Evolutionary conservation across 2,888 invertebrate genomes (phyloP).

Genomic region (Caenorhabditis sinica): DNA sequence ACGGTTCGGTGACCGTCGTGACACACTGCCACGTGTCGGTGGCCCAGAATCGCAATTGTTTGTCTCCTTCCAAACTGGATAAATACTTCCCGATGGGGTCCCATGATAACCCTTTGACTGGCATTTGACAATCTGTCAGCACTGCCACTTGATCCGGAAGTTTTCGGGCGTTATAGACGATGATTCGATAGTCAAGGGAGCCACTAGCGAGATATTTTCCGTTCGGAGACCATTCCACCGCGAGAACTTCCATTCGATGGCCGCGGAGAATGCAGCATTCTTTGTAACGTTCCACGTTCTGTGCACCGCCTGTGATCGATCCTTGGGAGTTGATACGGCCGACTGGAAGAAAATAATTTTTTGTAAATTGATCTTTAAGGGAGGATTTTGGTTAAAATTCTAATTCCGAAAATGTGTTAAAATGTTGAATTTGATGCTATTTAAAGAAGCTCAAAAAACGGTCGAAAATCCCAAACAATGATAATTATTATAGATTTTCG

Average conservation of each 20-base stretch:
- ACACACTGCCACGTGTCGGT: constrained; percentile 96
- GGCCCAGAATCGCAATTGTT: constrained; percentile 93
- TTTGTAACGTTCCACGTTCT: constrained; percentile 94
- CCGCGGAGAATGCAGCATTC: constrained; percentile 89
- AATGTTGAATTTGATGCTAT: no score
- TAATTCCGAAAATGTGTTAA: no score
- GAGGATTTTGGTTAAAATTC: no score
- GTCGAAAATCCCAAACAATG: no score
- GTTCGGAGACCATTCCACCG: constrained; percentile 96
- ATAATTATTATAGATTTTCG: no score
- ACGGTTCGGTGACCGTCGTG: constrained; percentile 92
- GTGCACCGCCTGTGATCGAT: constrained; percentile 82
- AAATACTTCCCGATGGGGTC: constrained; percentile 98
- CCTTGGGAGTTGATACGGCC: constrained; percentile 73
- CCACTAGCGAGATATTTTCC: constrained; percentile 96
- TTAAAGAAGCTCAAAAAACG: no score
- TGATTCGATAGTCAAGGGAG: constrained; percentile 97
- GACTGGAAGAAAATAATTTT: constrained; percentile 26
- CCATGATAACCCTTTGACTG: constrained; percentile 94
- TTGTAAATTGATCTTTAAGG: no score
- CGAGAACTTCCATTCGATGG: constrained; percentile 89
- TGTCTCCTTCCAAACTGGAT: constrained; percentile 89
- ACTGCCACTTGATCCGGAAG: constrained; percentile 86
- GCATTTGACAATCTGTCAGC: constrained; percentile 86
- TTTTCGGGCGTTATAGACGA: constrained; percentile 96